Percentiles rank a stretch among this genome's conserved stretches.
These are phyloP conservation scores for Trematocara variabile DNA, from an alignment of 2,113 vertebrate species.

Conservation along the genomic window DNA sequence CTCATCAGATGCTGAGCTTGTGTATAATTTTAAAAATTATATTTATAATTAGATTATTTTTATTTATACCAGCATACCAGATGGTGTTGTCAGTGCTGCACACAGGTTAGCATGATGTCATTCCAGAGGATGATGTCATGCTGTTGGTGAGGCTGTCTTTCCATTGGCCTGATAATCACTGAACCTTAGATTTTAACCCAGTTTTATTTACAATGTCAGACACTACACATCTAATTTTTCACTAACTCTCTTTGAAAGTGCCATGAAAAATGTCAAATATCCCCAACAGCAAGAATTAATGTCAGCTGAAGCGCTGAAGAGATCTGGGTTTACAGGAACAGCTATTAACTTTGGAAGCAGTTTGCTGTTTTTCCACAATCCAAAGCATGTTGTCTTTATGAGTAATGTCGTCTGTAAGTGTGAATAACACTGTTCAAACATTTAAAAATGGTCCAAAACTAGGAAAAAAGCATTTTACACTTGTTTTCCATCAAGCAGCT, in stretches of 20 bases:
- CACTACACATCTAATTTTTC: background rate
- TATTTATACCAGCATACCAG: background rate
- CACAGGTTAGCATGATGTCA: slow-evolving; percentile 26
- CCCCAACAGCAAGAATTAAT: background rate
- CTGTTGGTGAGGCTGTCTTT: background rate
- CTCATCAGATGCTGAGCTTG: background rate
- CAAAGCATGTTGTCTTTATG: background rate
- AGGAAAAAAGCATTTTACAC: background rate
- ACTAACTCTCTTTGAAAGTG: background rate
- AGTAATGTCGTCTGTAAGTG: background rate
- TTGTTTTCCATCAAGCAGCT: background rate
- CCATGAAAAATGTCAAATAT: background rate
- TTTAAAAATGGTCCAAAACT: background rate
- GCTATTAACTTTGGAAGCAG: background rate
- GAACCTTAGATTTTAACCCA: background rate
- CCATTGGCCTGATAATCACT: background rate
- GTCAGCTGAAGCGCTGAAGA: background rate
- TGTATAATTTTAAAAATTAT: background rate
- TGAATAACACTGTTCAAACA: background rate
- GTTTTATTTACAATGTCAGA: background rate
- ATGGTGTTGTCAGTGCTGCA: slow-evolving; percentile 34
- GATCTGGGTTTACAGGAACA: background rate
- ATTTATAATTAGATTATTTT: background rate
- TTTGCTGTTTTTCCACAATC: background rate
- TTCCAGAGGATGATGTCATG: background rate